A percentile compares a stretch with the other conserved stretches of the same genome.
phyloP scores from a whole-genome alignment of 2,113 vertebrate species.

The Noturus placidus region DNA sequence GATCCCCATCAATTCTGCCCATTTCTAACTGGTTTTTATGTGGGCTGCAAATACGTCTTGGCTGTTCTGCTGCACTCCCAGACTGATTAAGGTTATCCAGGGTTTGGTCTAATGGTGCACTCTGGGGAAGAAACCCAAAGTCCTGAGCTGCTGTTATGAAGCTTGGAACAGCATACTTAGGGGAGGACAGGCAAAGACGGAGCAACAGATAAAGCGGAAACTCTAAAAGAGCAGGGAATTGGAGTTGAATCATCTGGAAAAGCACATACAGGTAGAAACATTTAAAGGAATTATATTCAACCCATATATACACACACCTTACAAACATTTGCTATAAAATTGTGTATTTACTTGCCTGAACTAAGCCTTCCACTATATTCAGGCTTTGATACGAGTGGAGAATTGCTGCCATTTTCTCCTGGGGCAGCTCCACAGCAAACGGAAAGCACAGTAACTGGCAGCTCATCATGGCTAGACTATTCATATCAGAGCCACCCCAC shows the following conservation, averaged over 20 bases:
- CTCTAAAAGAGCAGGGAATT: constrained; percentile 69
- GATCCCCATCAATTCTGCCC: constrained; percentile 50
- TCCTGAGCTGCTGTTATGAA: constrained; percentile 63
- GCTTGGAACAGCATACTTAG: constrained; percentile 63
- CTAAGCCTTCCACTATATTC: constrained; percentile 63
- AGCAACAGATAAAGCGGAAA: constrained; percentile 83
- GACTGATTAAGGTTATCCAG: constrained; percentile 32
- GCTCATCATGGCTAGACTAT: constrained; percentile 66
- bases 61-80: constrained; percentile 16
- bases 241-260: constrained; percentile 77
- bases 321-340: constrained; percentile 47
- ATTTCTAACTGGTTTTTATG: constrained; percentile 38
- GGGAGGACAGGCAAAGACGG: constrained; percentile 77
- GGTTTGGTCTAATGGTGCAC: constrained; percentile 47
- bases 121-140: constrained; percentile 61
- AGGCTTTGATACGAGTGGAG: constrained; percentile 68
- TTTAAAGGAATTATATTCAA: constrained; percentile 29
- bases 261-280: constrained; percentile 38
- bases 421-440: constrained; percentile 69
- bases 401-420: constrained; percentile 56
- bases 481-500: constrained; percentile 53
- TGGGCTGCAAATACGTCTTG: constrained; percentile 44
- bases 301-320: no score
- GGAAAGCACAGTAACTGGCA: constrained; percentile 76
- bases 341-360: constrained; percentile 61